Conservation (phyloP, 2,888 invertebrate species). For the Eupithecia insigniata region DNA sequence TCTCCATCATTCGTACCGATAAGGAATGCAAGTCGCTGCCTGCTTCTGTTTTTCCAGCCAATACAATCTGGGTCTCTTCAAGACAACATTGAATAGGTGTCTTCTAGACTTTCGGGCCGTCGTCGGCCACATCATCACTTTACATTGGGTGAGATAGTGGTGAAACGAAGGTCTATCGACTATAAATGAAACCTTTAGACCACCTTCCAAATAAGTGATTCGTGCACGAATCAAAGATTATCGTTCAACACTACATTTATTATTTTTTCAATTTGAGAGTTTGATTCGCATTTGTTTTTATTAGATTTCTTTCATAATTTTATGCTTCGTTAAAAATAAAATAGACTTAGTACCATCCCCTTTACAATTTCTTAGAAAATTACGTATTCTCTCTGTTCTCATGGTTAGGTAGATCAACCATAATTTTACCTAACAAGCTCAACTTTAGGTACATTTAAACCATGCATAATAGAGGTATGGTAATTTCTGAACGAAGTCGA, state of each 20-base stretch:
- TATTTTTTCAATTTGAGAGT: neutral
- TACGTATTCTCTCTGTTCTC: conserved; percentile 16
- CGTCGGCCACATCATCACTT: too few relatives aligned
- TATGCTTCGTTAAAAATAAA: neutral
- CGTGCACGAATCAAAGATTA: neutral
- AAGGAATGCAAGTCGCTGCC: too few relatives aligned
- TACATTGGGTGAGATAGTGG: too few relatives aligned
- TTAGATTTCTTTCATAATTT: neutral
- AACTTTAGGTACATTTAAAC: conserved; percentile 18
- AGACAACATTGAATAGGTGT: too few relatives aligned
- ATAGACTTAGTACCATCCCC: neutral
- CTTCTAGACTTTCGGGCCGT: too few relatives aligned
- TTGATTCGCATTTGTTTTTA: neutral
- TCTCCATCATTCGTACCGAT: too few relatives aligned
- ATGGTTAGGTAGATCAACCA: conserved; percentile 12
- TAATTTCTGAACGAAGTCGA: conserved; percentile 13
- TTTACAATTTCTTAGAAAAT: conserved; percentile 13
- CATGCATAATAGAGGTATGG: conserved; percentile 18
- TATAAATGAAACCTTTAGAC: too few relatives aligned
- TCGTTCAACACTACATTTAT: neutral
- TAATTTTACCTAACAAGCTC: conserved; percentile 24
- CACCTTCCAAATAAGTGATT: too few relatives aligned
- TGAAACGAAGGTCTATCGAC: too few relatives aligned
- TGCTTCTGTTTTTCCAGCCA: too few relatives aligned
- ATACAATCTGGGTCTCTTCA: too few relatives aligned